phyloP scores from a whole-genome alignment of 2,113 vertebrate species.

The Cervus canadensis region DNA sequence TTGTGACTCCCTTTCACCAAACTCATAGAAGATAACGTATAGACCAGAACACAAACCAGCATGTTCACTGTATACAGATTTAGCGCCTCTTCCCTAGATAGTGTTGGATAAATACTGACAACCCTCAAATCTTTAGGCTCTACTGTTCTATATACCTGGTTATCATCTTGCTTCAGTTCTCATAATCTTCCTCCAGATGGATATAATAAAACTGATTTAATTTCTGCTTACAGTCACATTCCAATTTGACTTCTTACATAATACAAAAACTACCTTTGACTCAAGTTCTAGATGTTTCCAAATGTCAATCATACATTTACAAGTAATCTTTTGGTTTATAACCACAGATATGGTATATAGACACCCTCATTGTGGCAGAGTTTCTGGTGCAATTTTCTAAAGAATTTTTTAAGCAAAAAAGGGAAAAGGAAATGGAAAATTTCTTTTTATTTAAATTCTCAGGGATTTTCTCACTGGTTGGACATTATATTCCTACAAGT shows the following conservation, averaged over 20 bases:
- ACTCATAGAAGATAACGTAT: not conserved
- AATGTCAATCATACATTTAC: not conserved
- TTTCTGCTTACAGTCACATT: not conserved
- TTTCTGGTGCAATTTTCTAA: not conserved
- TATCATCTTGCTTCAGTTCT: not conserved
- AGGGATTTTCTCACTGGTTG: not conserved
- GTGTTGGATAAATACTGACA: not conserved
- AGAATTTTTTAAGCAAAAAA: not conserved
- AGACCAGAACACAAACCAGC: not conserved
- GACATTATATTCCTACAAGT: not conserved
- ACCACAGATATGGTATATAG: not conserved
- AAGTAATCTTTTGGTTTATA: not conserved
- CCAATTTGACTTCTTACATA: not conserved
- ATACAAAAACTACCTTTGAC: not conserved
- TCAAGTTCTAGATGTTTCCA: constrained; percentile 3
- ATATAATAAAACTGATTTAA: not conserved
- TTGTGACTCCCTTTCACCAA: constrained; percentile 18
- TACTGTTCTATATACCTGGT: not conserved
- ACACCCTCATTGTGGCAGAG: not conserved
- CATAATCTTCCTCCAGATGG: not conserved
- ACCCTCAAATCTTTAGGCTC: not conserved
- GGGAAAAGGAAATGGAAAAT: not conserved
- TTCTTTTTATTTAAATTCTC: not conserved
- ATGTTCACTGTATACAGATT: not conserved
- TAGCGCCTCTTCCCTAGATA: not conserved